These are phyloP conservation scores for Helogale parvula DNA, from an alignment of 2,113 vertebrate species.

Conservation along the genomic window DNA sequence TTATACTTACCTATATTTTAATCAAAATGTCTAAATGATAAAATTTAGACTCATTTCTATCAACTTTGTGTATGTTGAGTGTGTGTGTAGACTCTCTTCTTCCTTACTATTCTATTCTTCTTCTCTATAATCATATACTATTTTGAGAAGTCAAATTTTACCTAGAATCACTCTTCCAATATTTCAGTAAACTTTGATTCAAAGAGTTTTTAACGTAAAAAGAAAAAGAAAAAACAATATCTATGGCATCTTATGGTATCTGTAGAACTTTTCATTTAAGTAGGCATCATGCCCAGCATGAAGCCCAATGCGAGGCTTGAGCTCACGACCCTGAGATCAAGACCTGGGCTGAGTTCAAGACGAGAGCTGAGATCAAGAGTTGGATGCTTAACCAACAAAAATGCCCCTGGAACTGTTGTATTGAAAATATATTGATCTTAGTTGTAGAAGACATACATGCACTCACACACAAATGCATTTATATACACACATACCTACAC, in stretches of 20 bases:
- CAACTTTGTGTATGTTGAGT: not conserved
- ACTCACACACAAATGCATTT: not conserved
- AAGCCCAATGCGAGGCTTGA: too few relatives aligned
- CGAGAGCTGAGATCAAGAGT: too few relatives aligned
- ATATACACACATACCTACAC: not conserved
- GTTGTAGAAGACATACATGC: not conserved
- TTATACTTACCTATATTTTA: not conserved
- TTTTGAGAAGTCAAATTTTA: not conserved
- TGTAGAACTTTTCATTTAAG: not conserved
- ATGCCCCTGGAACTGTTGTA: not conserved
- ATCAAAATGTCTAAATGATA: not conserved
- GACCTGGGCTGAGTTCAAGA: too few relatives aligned
- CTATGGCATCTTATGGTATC: not conserved
- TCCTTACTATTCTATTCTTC: not conserved
- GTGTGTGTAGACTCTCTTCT: not conserved
- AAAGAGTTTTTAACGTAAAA: not conserved
- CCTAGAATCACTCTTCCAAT: not conserved
- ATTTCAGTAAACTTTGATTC: not conserved
- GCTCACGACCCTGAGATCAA: too few relatives aligned
- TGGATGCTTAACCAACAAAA: too few relatives aligned
- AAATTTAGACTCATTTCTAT: not conserved
- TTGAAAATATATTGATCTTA: not conserved
- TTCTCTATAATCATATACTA: not conserved
- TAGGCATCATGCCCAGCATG: too few relatives aligned
- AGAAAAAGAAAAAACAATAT: not conserved